A percentile compares a stretch with the other conserved stretches of the same genome.
Evolutionary conservation across 2,888 invertebrate genomes (phyloP).

Genomic region (Rhyacophila evoluta): DNA sequence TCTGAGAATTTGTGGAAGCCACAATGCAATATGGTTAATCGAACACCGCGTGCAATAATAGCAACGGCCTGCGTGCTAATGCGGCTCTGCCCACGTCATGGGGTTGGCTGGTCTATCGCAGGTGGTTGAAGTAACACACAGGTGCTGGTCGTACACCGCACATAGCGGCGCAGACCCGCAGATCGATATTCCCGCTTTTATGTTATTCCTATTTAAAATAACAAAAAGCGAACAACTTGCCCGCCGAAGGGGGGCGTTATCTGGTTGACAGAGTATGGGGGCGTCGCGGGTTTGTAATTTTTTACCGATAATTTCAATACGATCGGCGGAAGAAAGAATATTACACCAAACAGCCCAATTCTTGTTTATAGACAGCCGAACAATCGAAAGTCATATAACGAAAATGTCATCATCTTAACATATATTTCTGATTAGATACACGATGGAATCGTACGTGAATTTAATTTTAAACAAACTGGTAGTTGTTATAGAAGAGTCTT

Average conservation of each 20-base stretch:
- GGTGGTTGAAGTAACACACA: conserved; percentile 33
- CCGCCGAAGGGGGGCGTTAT: conserved; percentile 41
- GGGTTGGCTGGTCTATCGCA: conserved; percentile 23
- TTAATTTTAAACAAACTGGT: too few relatives aligned
- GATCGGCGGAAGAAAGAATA: not conserved
- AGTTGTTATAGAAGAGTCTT: too few relatives aligned
- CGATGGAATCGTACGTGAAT: too few relatives aligned
- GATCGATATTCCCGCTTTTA: conserved; percentile 52
- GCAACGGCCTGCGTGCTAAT: not conserved
- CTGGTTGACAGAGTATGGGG: conserved; percentile 28
- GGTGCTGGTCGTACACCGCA: conserved; percentile 38
- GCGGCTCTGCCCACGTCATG: not conserved
- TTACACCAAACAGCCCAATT: too few relatives aligned
- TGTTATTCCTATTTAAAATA: conserved; percentile 38
- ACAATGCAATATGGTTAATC: too few relatives aligned
- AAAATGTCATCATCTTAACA: too few relatives aligned
- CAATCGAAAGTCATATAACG: too few relatives aligned
- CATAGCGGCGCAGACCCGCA: conserved; percentile 43
- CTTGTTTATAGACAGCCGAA: too few relatives aligned
- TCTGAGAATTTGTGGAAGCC: too few relatives aligned
- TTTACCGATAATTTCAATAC: conserved; percentile 15
- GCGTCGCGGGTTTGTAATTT: conserved; percentile 1
- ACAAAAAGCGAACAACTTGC: conserved; percentile 31
- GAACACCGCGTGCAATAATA: too few relatives aligned
- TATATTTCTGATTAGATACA: too few relatives aligned